Evolutionary conservation across 2,888 invertebrate species (phyloP), one percentile per base, ranked within the genome.

Genomic region (Nezara viridula): DNA sequence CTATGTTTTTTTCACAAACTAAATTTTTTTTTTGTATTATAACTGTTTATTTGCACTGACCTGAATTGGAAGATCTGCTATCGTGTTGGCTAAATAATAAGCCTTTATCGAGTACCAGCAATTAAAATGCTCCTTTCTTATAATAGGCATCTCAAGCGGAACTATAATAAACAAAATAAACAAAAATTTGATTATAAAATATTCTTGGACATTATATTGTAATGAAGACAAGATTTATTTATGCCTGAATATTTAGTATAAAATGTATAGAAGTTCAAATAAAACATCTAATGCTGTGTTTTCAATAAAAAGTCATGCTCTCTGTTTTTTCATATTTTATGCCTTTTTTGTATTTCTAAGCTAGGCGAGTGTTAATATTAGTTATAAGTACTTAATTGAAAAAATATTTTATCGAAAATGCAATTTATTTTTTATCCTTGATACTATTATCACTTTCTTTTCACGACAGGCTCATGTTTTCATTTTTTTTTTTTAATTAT

Each of bases 41-140:
- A 24, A 24, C 40, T 9, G 10, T 37, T 19, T 19, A 73, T 73
- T n/a, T n/a, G 14, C 4, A 81, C 87, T 40, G 90, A 92, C 94
- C 94, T 97, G 98, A 90, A 96, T 95, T 0, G 98, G 98, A 91
- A 98, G 94, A 92, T 98, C 97, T 0, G 97, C 95, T 87, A 96
- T 93, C 10, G 97, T 95, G 86, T 96, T 96, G 19, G 97, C 96
- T 37, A 96, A 93, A 92, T 96, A 98, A 93, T 97, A 97, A 0
- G 97, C 96, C 86, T 96, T 95, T 4, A 97, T 93, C 37, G 96
- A 96, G 93, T 98, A 98, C 98, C 98, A 98, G 90, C 97, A 95
- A 93, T 98, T 98, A 92, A 97, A 96, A 92, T 97, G 96, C 92
- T 98, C 98, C 86, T 97, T 94, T 6, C 95, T 95, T 89, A 97